Base-by-base conservation (phyloP, 2,888 invertebrate species). In the Lysandra coridon region DNA sequence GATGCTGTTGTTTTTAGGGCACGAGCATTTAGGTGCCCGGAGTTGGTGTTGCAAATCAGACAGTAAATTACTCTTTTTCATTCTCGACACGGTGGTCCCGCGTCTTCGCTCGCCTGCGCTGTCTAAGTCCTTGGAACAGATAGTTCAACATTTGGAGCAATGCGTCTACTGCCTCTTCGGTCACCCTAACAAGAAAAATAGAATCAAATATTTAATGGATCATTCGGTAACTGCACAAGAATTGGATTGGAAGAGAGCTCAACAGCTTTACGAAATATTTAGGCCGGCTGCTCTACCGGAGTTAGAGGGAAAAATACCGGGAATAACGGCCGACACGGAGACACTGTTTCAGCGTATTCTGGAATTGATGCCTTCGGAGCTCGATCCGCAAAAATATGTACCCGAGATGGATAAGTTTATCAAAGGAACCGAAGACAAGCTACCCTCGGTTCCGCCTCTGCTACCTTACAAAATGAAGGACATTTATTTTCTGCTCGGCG, bases 401-500 rank as follows among this genome's bases (percentile, higher is more conserved):
- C 93, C 95, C 12, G 95, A 96, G 82, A 94, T 97, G 80, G 95
- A 95, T 73, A 96, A 96, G 80, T 98, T 96, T 85, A 96, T 98
- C 62, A 95, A 96, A 84, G 97, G 97, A 0, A 89, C 92, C 17
- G 91, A 90, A 74, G 92, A 95, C 2, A 94, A 94, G 78, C 87
- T 96, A 81, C 96, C 97, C 0, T 86, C 85, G 2, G 89, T 95
- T n/a, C 93, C 93, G 62, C 90, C 92, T 80, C 86, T 94, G 5
- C 84, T 96, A 76, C 96, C 96, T 0, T 95, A 94, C 82, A 95
- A 96, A 87, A 95, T 97, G 85, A 95, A 96, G 62, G 96, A 97
- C 79, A 96, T 98, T 80, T 99, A 97, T 89, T 99, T 98, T 88
- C 93, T 99, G n/a, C 91, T 99, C 40, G 99, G 97, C 0, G 99